Conservation (phyloP, 1,140 invertebrate species). For the Conopomorpha cramerella region DNA sequence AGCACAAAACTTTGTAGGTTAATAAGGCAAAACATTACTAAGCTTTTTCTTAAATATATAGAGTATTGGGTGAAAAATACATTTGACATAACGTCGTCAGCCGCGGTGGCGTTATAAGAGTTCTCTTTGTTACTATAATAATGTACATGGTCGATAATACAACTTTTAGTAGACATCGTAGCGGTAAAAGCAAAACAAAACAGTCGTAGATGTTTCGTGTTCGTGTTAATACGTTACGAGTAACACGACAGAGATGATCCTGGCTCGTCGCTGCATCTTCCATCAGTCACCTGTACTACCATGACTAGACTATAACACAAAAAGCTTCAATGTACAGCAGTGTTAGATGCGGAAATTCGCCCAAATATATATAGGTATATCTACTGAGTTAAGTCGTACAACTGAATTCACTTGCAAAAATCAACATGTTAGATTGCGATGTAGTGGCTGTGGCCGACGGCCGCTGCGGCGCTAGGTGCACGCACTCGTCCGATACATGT, state of each 20-base stretch:
- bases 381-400: slow-evolving; percentile 41
- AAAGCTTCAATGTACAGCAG: slow-evolving; percentile 56
- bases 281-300: slow-evolving; percentile 15
- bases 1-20: no score
- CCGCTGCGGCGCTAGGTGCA: not conserved
- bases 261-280: slow-evolving; percentile 20
- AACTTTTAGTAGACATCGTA: slow-evolving; percentile 53
- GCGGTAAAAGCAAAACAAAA: slow-evolving; percentile 58
- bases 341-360: slow-evolving; percentile 55
- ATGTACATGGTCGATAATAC: no score
- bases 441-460: slow-evolving; percentile 5
- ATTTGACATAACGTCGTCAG: slow-evolving; percentile 36
- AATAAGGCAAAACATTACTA: slow-evolving; percentile 46
- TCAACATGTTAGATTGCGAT: slow-evolving; percentile 24
- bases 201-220: slow-evolving; percentile 39
- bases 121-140: no score
- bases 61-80: slow-evolving; percentile 60
- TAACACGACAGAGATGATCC: slow-evolving; percentile 12
- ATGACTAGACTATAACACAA: slow-evolving; percentile 49
- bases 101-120: no score
- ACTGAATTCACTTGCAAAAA: slow-evolving; percentile 20
- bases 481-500: slow-evolving; percentile 7
- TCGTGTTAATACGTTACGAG: slow-evolving; percentile 55
- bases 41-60: slow-evolving; percentile 30
- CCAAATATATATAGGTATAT: slow-evolving; percentile 27